These are phyloP conservation scores for Cataglyphis altisquamis DNA, from an alignment of 2,888 invertebrate species.

Conservation along the genomic window DNA sequence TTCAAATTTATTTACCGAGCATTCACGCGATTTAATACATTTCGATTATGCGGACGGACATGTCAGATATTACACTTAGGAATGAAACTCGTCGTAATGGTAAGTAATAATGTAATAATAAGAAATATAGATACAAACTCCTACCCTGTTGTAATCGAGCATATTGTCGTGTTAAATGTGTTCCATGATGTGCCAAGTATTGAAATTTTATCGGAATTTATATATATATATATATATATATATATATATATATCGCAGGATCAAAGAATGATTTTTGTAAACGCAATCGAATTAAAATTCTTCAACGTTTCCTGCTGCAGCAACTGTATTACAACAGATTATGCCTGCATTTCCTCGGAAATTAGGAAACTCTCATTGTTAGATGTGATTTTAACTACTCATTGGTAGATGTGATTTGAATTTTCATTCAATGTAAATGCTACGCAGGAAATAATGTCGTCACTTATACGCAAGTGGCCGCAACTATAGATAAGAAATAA, in stretches of 20 bases:
- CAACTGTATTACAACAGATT: neutral
- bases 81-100: constrained; percentile 67
- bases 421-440: neutral
- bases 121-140: constrained; percentile 29
- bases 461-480: neutral
- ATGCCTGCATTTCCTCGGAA: neutral
- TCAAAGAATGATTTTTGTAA: neutral
- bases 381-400: neutral
- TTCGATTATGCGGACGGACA: constrained; percentile 49
- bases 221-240: neutral
- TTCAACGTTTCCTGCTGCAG: neutral
- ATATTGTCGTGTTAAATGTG: constrained; percentile 36
- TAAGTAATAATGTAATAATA: constrained; percentile 26
- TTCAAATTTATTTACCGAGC: constrained; percentile 21
- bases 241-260: neutral
- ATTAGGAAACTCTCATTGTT: neutral
- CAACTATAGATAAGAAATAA: neutral
- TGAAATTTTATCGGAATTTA: neutral
- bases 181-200: neutral
- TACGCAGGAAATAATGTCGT: constrained; percentile 1
- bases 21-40: constrained; percentile 37
- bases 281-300: neutral
- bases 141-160: constrained; percentile 23
- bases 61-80: constrained; percentile 68
- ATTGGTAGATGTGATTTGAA: neutral